Base-by-base conservation (phyloP, 2,797 vertebrate species). In the Takifugu rubripes region DNA sequence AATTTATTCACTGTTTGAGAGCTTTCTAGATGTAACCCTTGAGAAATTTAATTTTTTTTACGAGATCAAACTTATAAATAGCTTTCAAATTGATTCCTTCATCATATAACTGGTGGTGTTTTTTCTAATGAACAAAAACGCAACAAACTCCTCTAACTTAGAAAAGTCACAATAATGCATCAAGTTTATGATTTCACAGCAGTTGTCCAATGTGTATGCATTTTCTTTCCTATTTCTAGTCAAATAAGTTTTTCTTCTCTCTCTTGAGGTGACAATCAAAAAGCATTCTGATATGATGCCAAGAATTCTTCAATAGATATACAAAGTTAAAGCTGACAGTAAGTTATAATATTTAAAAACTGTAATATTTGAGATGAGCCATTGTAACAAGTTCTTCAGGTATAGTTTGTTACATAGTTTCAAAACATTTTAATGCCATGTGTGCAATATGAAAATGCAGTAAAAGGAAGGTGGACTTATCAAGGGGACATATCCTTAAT, bases 261-360 rank as follows among this genome's bases (percentile, higher is more conserved):
- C 36, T 77, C 17, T 61, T 29, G 59, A 72, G 21, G 71, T 76
- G 83, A 87, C 83, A 88, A 84, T 88, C 84, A 85, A 71, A 57
- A 54, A 61, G 26, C 59, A 60, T 47, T 25, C 45, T 64, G 54
- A 68, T 43, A 55, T 54, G 61, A 76, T 74, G 74, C 74, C 78
- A 82, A 68, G 59, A 63, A 63, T 50, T 44, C n/a, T 46, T 46
- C 9, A 7, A 3, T 21, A 40, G 10, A 33, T 2, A 33, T 21
- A 46, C 6, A 21, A 46, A 21, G 7, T n/a, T 46, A n/a, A n/a
- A n/a, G 6, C 44, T 17, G 17, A 46, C 44, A 21, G 2, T n/a
- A 48, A 60, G 43, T 49, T 56, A 68, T 44, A 47, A 8, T 25
- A 54, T 66, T 54, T 33, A 9, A 66, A 62, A 56, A 12, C 24